Conservation (phyloP, 2,113 vertebrate genomes). For the Podilymbus podiceps region DNA sequence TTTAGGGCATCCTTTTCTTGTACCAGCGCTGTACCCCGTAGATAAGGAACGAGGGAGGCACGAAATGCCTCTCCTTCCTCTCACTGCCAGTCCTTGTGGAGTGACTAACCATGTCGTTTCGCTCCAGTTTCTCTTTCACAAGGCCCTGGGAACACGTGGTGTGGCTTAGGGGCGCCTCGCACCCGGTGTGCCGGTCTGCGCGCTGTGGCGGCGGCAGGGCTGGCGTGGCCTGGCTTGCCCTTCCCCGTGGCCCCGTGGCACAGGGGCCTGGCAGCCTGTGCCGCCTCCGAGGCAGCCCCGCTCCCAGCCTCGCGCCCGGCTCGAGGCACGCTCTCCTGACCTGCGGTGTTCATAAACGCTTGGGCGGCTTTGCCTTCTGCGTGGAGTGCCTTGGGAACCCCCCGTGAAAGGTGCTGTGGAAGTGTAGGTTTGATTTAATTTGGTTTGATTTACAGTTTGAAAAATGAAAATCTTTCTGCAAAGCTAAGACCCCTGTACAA, state of each 20-base stretch:
- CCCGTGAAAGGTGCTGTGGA: background rate
- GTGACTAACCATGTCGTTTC: background rate
- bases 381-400: background rate
- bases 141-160: background rate
- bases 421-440: conserved; percentile 33
- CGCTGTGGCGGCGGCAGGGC: background rate
- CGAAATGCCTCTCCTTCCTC: background rate
- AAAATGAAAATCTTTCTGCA: conserved; percentile 36
- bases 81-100: background rate
- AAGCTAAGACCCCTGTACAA: conserved; percentile 17
- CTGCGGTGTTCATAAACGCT: background rate
- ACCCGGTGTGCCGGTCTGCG: background rate
- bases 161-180: background rate
- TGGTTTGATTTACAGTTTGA: conserved; percentile 49
- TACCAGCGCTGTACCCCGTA: fast-evolving
- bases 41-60: background rate
- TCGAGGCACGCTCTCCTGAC: background rate
- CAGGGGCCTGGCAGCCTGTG: background rate
- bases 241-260: fast-evolving
- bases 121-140: background rate
- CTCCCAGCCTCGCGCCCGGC: background rate
- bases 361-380: background rate
- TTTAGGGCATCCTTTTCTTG: background rate
- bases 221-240: background rate
- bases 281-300: background rate